Conservation (phyloP, 2,888 invertebrate genomes). For the Monopis laevigella region DNA sequence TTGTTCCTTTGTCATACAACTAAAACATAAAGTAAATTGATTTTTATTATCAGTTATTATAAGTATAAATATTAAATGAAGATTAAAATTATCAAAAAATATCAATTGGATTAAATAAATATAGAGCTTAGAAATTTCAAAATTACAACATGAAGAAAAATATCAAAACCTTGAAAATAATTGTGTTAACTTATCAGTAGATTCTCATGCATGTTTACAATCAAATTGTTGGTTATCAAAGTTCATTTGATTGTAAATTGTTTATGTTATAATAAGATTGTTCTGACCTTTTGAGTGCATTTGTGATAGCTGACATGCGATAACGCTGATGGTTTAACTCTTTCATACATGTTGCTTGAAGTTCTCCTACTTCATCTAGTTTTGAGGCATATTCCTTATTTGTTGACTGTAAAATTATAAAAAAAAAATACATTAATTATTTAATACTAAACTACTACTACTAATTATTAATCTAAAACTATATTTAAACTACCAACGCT, state of each 20-base stretch:
- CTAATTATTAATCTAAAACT: too few species aligned
- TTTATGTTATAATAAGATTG: neutral
- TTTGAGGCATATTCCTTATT: conserved; percentile 87
- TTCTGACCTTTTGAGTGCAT: conserved; percentile 82
- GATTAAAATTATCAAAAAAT: too few species aligned
- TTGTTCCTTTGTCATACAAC: too few species aligned
- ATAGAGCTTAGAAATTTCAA: too few species aligned
- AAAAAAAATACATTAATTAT: conserved; percentile 1
- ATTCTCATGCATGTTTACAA: neutral
- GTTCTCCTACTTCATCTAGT: conserved; percentile 82
- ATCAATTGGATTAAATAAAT: too few species aligned
- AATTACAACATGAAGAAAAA: too few species aligned
- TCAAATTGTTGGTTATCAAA: conserved; percentile 3
- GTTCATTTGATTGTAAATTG: conserved; percentile 1
- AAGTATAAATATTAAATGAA: too few species aligned
- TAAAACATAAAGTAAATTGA: too few species aligned
- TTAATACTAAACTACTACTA: neutral
- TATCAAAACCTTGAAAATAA: conserved; percentile 2
- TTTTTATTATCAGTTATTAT: too few species aligned
- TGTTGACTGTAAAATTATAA: conserved; percentile 60
- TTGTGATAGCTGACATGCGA: conserved; percentile 82
- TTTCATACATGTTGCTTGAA: conserved; percentile 88
- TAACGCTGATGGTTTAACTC: conserved; percentile 93
- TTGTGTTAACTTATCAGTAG: neutral
- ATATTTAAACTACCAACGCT: too few species aligned